Percentiles rank a stretch among this genome's conserved stretches.
phyloP scores from a whole-genome alignment of 2,797 vertebrate genomes.

The Smutsia gigantea region DNA sequence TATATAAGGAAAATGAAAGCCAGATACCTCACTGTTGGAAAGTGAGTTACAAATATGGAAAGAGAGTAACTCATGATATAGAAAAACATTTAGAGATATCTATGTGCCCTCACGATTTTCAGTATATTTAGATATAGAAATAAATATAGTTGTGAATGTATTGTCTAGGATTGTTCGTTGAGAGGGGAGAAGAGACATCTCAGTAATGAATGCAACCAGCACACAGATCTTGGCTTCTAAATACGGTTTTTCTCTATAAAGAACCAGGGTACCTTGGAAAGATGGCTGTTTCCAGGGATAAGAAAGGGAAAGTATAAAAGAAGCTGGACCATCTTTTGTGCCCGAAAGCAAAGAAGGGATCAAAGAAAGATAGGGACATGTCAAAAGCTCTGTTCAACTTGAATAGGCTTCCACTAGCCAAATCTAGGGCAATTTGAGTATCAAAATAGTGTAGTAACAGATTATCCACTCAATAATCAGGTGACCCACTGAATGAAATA shows the following conservation, averaged over 20 bases:
- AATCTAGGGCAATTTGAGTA: background rate
- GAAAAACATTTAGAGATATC: background rate
- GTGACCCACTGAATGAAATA: background rate
- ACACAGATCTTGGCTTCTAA: background rate
- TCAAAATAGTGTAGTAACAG: background rate
- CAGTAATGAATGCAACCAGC: background rate
- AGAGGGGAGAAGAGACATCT: background rate
- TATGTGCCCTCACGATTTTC: background rate
- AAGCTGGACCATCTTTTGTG: background rate
- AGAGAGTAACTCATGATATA: background rate
- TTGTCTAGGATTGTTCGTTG: no score
- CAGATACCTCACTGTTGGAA: background rate
- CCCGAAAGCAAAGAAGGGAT: background rate
- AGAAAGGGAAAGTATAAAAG: background rate
- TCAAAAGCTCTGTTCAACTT: background rate
- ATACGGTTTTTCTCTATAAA: background rate
- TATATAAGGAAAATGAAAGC: slow-evolving; percentile 10
- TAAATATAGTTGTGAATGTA: background rate
- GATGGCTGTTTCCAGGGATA: background rate
- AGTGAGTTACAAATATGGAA: background rate
- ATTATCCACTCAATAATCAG: background rate
- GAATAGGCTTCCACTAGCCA: background rate
- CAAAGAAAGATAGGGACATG: background rate
- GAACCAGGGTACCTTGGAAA: background rate
- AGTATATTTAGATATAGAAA: background rate